phyloP scores from a whole-genome alignment of 2,888 invertebrate species.

The Tethea ocularis region DNA sequence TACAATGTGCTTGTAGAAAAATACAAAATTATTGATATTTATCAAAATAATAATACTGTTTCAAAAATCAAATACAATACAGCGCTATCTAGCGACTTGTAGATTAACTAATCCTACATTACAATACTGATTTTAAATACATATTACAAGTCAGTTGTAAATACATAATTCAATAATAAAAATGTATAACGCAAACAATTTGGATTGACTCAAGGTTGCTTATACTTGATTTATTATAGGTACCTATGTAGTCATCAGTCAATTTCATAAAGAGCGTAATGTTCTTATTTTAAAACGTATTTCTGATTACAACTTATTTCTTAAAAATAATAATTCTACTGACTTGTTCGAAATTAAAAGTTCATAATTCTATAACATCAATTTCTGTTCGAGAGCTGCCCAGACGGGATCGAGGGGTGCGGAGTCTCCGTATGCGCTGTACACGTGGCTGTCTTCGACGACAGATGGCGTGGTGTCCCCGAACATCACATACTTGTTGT shows the following conservation, averaged over 20 bases:
- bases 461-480: constrained; percentile 39
- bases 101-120: neutral
- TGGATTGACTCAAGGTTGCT: neutral
- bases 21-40: constrained; percentile 5
- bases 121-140: neutral
- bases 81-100: constrained; percentile 8
- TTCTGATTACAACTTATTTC: neutral
- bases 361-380: constrained; percentile 48
- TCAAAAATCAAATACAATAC: constrained; percentile 9
- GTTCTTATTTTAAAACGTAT: neutral
- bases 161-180: neutral
- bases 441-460: constrained; percentile 28
- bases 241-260: neutral
- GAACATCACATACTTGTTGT: constrained; percentile 35
- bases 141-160: neutral
- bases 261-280: neutral
- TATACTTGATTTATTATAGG: neutral
- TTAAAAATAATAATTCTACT: neutral
- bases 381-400: constrained; percentile 68
- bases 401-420: constrained; percentile 61
- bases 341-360: neutral
- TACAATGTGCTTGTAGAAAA: neutral
- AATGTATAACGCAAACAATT: no score
- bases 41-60: constrained; percentile 3
- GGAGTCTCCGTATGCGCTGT: constrained; percentile 18